Percentiles rank a stretch among this genome's conserved stretches.
Evolutionary conservation across 2,888 invertebrate genomes (phyloP).

Genomic region (Pachliopta kotzebuea): DNA sequence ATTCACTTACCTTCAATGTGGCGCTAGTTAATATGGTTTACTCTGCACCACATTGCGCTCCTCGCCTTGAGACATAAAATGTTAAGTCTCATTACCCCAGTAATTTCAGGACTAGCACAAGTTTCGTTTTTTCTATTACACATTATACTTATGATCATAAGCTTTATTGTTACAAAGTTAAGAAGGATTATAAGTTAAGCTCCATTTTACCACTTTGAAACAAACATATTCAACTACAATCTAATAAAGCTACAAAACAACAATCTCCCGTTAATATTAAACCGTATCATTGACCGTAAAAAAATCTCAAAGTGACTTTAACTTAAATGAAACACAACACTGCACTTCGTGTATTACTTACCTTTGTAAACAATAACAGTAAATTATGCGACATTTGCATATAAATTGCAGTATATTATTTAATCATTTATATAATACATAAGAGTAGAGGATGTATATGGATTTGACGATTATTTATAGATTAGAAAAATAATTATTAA

Average conservation of each 20-base stretch:
- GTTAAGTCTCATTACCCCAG: too few species aligned
- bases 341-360: constrained; percentile 12
- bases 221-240: background rate
- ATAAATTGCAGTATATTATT: constrained; percentile 16
- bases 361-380: constrained; percentile 13
- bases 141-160: background rate
- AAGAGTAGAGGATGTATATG: background rate
- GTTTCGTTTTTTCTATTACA: background rate
- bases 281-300: constrained; percentile 11
- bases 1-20: too few species aligned
- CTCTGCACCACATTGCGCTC: too few species aligned
- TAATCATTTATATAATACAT: background rate
- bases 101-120: too few species aligned
- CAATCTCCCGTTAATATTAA: background rate
- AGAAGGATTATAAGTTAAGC: too few species aligned
- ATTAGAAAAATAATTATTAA: background rate
- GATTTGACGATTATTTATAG: background rate
- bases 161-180: background rate
- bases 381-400: constrained; percentile 15
- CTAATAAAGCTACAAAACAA: background rate
- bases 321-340: constrained; percentile 19
- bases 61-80: too few species aligned
- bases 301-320: background rate
- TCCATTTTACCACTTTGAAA: too few species aligned
- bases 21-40: too few species aligned